A percentile compares a stretch with the other conserved stretches of the same genome.
Evolutionary conservation across 2,113 vertebrate genomes (phyloP).

Genomic region (Pseudorhombus dupliciocellatus): DNA sequence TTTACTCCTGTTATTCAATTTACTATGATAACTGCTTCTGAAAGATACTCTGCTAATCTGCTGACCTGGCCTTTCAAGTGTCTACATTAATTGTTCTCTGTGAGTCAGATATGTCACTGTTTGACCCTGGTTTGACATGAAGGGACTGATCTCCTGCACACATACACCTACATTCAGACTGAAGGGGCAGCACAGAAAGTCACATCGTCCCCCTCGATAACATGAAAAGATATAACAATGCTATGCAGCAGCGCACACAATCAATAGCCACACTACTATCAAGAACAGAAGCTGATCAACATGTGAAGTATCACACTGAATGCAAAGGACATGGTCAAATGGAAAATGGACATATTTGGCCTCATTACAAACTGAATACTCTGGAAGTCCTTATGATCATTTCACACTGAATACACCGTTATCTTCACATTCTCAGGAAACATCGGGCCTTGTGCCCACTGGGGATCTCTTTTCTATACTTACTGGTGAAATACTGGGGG

Average conservation of each 20-base stretch:
- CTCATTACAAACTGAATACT: conserved; percentile 19
- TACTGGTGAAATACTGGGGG: not conserved
- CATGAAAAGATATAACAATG: conserved; percentile 56
- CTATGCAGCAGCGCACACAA: conserved; percentile 52
- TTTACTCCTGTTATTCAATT: no score
- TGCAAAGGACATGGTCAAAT: conserved; percentile 20
- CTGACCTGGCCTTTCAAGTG: not conserved
- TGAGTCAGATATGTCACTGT: not conserved
- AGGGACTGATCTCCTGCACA: conserved; percentile 19
- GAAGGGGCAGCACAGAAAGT: conserved; percentile 21
- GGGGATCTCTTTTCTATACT: conserved; percentile 42
- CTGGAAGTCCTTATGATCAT: conserved; percentile 14
- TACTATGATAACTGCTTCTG: no score
- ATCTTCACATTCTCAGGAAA: conserved; percentile 10
- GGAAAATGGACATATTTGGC: conserved; percentile 31
- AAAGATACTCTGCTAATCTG: no score
- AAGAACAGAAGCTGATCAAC: conserved; percentile 25
- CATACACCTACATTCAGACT: conserved; percentile 40
- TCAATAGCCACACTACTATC: conserved; percentile 34
- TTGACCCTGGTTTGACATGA: conserved; percentile 65
- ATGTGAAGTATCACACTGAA: conserved; percentile 14
- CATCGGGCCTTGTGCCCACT: conserved; percentile 48
- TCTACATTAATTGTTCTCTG: not conserved
- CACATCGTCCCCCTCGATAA: conserved; percentile 30
- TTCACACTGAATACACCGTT: conserved; percentile 12